These are phyloP conservation scores for Ophiothrix spiculata DNA, from an alignment of 35 echinoderm and acorn worm genomes.

Conservation along the genomic window DNA sequence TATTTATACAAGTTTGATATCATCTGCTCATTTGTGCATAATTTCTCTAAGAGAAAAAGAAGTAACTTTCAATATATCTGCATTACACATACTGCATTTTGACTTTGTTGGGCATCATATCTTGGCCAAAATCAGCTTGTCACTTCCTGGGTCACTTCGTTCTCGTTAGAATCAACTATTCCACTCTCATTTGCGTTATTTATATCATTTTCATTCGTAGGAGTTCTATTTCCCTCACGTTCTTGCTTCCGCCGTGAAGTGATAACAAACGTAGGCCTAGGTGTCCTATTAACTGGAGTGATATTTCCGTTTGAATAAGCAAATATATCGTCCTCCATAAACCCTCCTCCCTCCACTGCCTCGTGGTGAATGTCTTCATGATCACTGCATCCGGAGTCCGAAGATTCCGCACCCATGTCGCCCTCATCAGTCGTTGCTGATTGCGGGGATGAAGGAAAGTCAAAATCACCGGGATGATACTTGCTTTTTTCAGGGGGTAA, in stretches of 20 bases:
- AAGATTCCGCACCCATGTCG: not conserved
- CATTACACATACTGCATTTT: no score
- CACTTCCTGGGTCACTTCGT: no score
- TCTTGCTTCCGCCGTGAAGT: not conserved
- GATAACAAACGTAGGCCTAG: not conserved
- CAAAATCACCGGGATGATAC: not conserved
- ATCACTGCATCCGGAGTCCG: not conserved
- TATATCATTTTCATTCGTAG: not conserved
- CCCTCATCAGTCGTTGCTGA: not conserved
- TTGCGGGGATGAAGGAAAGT: not conserved
- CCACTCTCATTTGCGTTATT: not conserved
- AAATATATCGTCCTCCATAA: slow-evolving; percentile 30
- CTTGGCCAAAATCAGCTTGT: no score
- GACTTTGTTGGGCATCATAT: no score
- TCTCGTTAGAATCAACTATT: no score
- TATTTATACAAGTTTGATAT: no score
- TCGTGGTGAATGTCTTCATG: not conserved
- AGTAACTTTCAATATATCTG: no score
- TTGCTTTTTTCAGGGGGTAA: not conserved
- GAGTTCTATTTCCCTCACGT: not conserved
- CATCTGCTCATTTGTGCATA: no score
- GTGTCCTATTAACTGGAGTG: not conserved
- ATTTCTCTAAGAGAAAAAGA: no score
- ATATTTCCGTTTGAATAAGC: not conserved
- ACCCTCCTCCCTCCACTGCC: not conserved